A percentile compares a stretch with the other conserved stretches of the same genome.
These are phyloP conservation scores for Charanyca ferruginea DNA, from an alignment of 2,888 invertebrate species.

Conservation along the genomic window DNA sequence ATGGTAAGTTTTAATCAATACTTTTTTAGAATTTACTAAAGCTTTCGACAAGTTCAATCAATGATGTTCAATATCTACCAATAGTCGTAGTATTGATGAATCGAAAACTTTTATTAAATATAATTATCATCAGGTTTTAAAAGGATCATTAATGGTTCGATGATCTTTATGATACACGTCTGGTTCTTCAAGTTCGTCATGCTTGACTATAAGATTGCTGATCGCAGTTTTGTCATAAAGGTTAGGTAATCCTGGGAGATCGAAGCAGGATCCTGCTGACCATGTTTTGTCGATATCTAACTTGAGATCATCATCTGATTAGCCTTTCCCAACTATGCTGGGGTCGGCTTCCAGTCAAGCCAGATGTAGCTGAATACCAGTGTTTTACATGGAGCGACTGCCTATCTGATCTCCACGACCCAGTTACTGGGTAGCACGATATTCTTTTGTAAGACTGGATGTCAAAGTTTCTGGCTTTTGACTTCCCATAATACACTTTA, in stretches of 20 bases:
- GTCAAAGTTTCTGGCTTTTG: too few species aligned
- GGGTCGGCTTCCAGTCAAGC: too few species aligned
- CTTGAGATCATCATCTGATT: too few species aligned
- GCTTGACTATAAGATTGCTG: neutral
- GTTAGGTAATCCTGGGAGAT: neutral
- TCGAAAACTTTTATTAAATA: too few species aligned
- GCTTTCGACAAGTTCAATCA: conserved; percentile 4
- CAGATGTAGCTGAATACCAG: too few species aligned
- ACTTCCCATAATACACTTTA: too few species aligned
- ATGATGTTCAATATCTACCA: neutral
- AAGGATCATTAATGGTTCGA: neutral
- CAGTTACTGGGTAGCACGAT: too few species aligned
- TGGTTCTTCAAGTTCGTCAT: neutral
- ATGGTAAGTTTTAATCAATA: neutral
- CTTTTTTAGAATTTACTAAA: conserved; percentile 2
- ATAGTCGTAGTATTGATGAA: neutral
- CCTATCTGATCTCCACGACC: too few species aligned
- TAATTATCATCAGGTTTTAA: neutral
- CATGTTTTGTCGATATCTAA: neutral
- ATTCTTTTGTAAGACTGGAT: too few species aligned
- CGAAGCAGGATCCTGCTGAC: neutral
- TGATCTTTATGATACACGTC: neutral
- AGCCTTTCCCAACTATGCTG: too few species aligned
- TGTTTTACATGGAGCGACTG: too few species aligned
- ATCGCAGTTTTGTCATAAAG: neutral